phyloP scores from a whole-genome alignment of 2,113 vertebrate genomes.

The Eleginops maclovinus region DNA sequence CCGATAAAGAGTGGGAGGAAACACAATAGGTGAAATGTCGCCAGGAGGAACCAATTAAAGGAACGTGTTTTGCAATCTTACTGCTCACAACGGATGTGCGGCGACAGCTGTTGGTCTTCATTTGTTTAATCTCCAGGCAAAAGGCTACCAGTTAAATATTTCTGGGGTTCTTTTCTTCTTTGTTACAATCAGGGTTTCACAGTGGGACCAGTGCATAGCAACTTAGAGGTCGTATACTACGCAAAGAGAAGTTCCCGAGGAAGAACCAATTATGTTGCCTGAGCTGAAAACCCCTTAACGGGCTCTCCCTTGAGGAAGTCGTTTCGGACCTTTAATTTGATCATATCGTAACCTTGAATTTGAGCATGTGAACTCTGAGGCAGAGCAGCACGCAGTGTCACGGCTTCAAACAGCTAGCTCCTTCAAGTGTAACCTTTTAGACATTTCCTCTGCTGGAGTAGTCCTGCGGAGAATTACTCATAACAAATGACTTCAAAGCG shows the following conservation, averaged over 20 bases:
- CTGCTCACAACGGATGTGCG: constrained; percentile 4
- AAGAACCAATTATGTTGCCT: neutral
- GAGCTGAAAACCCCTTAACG: neutral
- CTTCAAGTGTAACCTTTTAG: constrained; percentile 54
- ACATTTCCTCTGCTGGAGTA: constrained; percentile 68
- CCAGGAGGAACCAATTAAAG: constrained; percentile 15
- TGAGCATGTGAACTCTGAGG: constrained; percentile 22
- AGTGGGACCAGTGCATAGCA: neutral
- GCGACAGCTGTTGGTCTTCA: constrained; percentile 39
- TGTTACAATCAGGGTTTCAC: neutral
- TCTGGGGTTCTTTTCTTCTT: neutral
- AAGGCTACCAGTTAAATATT: constrained; percentile 27
- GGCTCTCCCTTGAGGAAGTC: constrained; percentile 1
- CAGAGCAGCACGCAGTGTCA: neutral
- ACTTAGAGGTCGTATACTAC: neutral
- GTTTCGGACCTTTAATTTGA: constrained; percentile 20
- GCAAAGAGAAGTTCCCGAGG: neutral
- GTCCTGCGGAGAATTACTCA: constrained; percentile 77
- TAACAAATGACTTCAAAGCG: constrained; percentile 83
- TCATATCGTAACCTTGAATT: constrained; percentile 26
- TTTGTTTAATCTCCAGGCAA: constrained; percentile 5
- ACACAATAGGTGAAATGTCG: constrained; percentile 10
- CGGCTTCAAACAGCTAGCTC: constrained; percentile 46
- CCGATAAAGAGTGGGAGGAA: neutral
- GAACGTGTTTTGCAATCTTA: neutral